A percentile compares a stretch with the other conserved stretches of the same genome.
Evolutionary conservation across 2,797 vertebrate species (phyloP).

Genomic region (Lepidocolaptes lacrymiger): DNA sequence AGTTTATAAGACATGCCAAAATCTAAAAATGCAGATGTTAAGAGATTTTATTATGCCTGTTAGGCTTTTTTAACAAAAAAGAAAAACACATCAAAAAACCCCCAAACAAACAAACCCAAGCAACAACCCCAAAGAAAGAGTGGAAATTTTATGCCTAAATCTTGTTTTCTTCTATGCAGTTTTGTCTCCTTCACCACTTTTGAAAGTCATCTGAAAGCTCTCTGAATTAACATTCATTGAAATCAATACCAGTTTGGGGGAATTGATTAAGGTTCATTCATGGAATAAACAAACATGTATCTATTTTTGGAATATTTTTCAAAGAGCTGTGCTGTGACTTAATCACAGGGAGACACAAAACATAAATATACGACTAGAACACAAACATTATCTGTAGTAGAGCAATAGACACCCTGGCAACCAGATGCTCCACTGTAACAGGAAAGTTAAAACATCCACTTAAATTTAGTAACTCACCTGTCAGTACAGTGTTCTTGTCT

Average conservation of each 20-base stretch:
- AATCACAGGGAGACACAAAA: background rate
- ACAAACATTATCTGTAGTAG: background rate
- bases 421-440: background rate
- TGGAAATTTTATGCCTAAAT: background rate
- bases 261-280: background rate
- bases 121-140: background rate
- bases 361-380: background rate
- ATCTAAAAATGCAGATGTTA: background rate
- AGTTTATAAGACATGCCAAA: background rate
- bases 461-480: background rate
- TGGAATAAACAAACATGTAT: background rate
- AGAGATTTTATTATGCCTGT: background rate
- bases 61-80: background rate
- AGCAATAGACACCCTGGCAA: background rate
- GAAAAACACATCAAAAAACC: too few species aligned
- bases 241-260: background rate
- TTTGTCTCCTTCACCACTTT: background rate
- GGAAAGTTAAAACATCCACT: background rate
- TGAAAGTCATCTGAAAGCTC: background rate
- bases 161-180: background rate
- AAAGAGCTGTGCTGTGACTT: background rate
- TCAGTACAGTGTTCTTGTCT: background rate
- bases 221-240: background rate
- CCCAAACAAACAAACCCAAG: background rate
- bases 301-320: background rate